These are phyloP conservation scores for Drosophila paramelanica DNA, from an alignment of 2,888 invertebrate genomes.

Conservation along the genomic window DNA sequence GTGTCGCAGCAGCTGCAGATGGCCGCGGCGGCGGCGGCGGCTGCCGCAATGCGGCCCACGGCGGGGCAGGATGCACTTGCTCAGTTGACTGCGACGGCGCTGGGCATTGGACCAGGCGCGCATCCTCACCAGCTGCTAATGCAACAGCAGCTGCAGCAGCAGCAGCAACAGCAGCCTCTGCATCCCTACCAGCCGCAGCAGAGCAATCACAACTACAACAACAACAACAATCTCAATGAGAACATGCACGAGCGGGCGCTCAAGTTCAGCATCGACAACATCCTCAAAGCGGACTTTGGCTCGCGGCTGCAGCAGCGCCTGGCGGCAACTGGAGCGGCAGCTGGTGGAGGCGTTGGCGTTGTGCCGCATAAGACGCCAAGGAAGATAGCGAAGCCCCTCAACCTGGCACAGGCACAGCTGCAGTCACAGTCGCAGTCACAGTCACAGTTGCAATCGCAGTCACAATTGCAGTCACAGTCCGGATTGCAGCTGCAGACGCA, in stretches of 20 bases:
- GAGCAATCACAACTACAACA: conserved; percentile 64
- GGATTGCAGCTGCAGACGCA: conserved; percentile 67
- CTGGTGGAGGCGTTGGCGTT: conserved; percentile 7
- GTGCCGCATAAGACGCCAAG: conserved; percentile 53
- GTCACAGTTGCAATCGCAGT: conserved; percentile 16
- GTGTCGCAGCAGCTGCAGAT: conserved; percentile 85
- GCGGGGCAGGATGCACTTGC: conserved; percentile 75
- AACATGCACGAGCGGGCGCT: conserved; percentile 87
- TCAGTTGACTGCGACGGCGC: conserved; percentile 82
- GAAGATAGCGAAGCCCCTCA: conserved; percentile 57
- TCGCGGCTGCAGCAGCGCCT: conserved; percentile 59
- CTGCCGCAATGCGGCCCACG: conserved; percentile 64
- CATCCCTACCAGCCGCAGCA: conserved; percentile 40
- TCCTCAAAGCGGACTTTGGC: conserved; percentile 94
- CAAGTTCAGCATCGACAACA: conserved; percentile 94
- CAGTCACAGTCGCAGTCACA: conserved; percentile 65
- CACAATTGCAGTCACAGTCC: conserved; percentile 52
- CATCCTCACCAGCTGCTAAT: conserved; percentile 45
- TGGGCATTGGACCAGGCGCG: conserved; percentile 53
- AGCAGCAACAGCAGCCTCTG: conserved; percentile 71
- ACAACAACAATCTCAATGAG: conserved; percentile 49
- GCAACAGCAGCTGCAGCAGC: conserved; percentile 65
- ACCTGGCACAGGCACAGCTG: conserved; percentile 66
- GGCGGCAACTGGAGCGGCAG: conserved; percentile 36
- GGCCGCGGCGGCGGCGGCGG: conserved; percentile 80